Evolutionary conservation across 2,797 vertebrate species (phyloP).

Genomic region (Macrochelys suwanniensis): DNA sequence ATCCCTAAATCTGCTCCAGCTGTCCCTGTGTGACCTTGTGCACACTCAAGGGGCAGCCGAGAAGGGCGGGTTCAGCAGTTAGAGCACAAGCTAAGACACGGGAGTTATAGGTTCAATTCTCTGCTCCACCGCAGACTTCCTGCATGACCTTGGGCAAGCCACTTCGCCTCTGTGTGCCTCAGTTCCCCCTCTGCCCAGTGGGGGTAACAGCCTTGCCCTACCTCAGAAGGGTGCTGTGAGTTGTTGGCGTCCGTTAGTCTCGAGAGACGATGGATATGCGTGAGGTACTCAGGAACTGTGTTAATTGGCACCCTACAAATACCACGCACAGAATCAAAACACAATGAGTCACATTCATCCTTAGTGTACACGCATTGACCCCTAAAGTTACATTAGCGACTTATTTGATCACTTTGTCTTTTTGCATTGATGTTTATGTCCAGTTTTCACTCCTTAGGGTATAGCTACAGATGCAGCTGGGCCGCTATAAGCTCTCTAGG

Average conservation of each 20-base stretch:
- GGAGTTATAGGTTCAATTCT: background rate
- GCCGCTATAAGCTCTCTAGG: too few relatives aligned
- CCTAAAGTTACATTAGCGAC: background rate
- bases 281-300: background rate
- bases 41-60: background rate
- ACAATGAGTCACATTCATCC: background rate
- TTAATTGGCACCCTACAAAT: background rate
- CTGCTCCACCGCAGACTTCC: constrained; percentile 2
- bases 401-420: background rate
- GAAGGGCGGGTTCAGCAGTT: background rate
- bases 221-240: background rate
- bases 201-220: constrained; percentile 6
- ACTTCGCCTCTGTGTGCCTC: background rate
- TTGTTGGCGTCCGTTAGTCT: too few relatives aligned
- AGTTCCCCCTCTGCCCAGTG: constrained; percentile 38
- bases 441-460: background rate
- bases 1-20: constrained; percentile 32
- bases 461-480: too few relatives aligned
- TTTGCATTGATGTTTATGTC: background rate
- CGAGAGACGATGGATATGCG: too few relatives aligned
- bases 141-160: constrained; percentile 49
- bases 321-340: background rate
- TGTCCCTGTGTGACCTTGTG: too few relatives aligned
- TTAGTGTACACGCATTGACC: background rate
- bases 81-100: background rate